Base-by-base conservation (phyloP, 1,140 invertebrate genomes). In the Catajapyx aquilonaris region DNA sequence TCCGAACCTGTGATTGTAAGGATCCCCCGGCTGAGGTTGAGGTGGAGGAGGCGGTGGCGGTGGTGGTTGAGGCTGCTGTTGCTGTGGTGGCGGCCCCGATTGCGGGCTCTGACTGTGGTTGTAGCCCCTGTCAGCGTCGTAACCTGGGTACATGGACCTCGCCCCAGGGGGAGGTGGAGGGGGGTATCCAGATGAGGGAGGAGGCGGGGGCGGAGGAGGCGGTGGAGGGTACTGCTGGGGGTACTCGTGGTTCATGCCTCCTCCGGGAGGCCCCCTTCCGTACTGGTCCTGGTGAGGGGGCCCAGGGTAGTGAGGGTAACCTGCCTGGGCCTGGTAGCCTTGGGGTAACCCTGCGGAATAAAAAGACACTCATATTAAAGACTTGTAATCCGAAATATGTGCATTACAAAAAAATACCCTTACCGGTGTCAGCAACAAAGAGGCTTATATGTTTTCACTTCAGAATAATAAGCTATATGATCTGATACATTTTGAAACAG, bases 121-220 rank as follows among this genome's bases (percentile, higher is more conserved):
- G 11, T 40, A 23, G 11, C 30, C 17, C 18, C 33, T 25, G 16
- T 42, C 38, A 20, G 72, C 66, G 41, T 70, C 71, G 49, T 81
- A 83, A 44, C 75, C 68, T 51, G 71, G 71, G 57, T 76, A 76
- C 45, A 74, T 70, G 45, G 69, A 68, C 60, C 72, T n/a, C n/a
- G n/a, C n/a, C n/a, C n/a, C n/a, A n/a, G n/a, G n/a, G n/a, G n/a
- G 63, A 54, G 68, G 69, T 22, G 60, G 54, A 37, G 66, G 69
- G 47, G 64, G 71, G 69, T 69, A 77, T n/a, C n/a, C n/a, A n/a
- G n/a, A n/a, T n/a, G n/a, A n/a, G n/a, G n/a, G n/a, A n/a, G n/a
- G n/a, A n/a, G n/a, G n/a, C n/a, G n/a, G n/a, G n/a, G n/a, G n/a
- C 5, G 32, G 10, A 11, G 37, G 28, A 23, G 30, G 58, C 48